Percentiles rank a stretch among this genome's conserved stretches.
phyloP scores from a whole-genome alignment of 2,113 vertebrate genomes.

The Erythrolamprus reginae region DNA sequence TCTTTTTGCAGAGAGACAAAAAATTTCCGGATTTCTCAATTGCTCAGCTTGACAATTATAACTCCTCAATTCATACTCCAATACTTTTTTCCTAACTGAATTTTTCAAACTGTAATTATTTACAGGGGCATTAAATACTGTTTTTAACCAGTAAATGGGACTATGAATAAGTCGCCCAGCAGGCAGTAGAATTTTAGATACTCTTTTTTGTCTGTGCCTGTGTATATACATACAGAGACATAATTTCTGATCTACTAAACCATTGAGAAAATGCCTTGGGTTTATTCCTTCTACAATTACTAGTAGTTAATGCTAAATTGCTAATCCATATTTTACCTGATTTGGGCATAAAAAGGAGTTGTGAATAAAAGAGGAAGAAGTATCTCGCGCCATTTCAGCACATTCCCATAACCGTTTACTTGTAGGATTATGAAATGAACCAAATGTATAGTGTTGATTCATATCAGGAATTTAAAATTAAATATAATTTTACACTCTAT shows the following conservation, averaged over 20 bases:
- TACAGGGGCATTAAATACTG: background rate
- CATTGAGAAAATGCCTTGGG: background rate
- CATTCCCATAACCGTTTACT: background rate
- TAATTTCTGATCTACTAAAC: background rate
- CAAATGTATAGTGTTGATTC: background rate
- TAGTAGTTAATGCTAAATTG: background rate
- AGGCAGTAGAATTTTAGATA: constrained; percentile 10
- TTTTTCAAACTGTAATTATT: background rate
- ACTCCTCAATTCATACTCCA: constrained; percentile 23
- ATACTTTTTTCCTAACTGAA: background rate
- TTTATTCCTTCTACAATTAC: background rate
- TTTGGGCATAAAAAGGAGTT: background rate
- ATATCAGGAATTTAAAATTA: constrained; percentile 16
- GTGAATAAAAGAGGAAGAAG: background rate
- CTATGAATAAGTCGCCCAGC: constrained; percentile 30
- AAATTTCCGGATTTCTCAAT: constrained; percentile 5
- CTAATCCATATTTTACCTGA: background rate
- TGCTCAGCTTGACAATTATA: constrained; percentile 8
- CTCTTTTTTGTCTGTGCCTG: background rate
- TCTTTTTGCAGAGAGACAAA: constrained; percentile 7
- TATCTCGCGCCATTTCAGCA: background rate
- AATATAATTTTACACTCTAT: constrained; percentile 18
- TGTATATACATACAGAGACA: background rate
- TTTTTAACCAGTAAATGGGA: constrained; percentile 31
- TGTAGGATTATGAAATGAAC: background rate